Base-by-base conservation (phyloP, 2,113 vertebrate species). In the Morone saxatilis region DNA sequence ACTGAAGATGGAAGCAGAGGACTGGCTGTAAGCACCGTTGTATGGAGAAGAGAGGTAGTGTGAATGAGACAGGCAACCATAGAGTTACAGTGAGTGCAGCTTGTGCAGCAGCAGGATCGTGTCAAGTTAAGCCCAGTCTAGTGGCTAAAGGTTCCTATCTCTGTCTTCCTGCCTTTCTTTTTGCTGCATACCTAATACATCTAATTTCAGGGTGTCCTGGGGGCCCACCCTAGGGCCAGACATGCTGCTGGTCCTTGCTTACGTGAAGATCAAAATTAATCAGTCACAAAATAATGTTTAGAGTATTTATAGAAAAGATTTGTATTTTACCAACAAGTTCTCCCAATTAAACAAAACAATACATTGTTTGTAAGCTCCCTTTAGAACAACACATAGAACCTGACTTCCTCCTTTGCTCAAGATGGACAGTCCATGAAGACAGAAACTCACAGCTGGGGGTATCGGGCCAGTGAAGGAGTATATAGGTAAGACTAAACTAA, bases 1-100 rank as follows among this genome's bases (percentile, higher is more conserved):
- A 56, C 38, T 56, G 69, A 56, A 71, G 69, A 43, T 56, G 38
- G 51, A 56, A 16, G 69, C 38, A 71, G 69, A 56, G 38, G 48
- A 63, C 47, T 61, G 31, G 45, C 25, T 75, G 36, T 50, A 25
- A n/a, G 41, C 41, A 31, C 31, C 31, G 31, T 31, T 31, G 31
- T 22, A 22, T 22, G 20, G 36, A 54, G 12, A 13, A 20, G 45
- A 67, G 22, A 31, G 65, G 36, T 4, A 36, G 65, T 11, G 66
- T 5, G 47, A 40, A 31, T 40, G 17, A 53, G 63, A 22, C 6
- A 47, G n/a, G 63, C 47, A 16, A 66, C 12, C 12, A 17, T n/a
- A 43, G 7, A n/a, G 4, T 61, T 16, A 47, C 25, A 13, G 6
- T 60, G 56, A 47, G 25, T 50, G 9, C n/a, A 57, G 51, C 38